Base-by-base conservation (phyloP, 2,888 invertebrate genomes). In the Alviniconcha strummeri region DNA sequence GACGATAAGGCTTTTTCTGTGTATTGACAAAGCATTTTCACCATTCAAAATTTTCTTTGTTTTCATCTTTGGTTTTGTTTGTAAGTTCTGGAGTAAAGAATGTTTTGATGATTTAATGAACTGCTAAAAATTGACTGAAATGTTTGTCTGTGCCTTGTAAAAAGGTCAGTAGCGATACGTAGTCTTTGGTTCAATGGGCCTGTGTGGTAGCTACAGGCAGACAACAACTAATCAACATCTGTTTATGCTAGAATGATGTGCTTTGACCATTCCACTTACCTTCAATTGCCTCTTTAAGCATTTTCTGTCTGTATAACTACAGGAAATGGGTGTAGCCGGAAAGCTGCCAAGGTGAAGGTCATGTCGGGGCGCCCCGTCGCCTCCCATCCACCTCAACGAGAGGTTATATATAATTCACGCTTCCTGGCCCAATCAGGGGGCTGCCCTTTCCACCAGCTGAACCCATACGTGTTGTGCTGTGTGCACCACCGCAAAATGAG, bases 311-410 rank as follows among this genome's bases (percentile, higher is more conserved):
- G 82, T 87, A 84, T 85, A 84, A 84, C 86, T 80, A 78, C 88
- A 89, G 89, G 90, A 88, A 86, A 87, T 89, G 89, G 89, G 88
- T 89, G 89, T 90, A 89, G 88, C 84, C 88, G 17, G 78, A 81
- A 81, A 78, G 80, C 82, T 57, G 82, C 79, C 80, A 64, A 67
- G 80, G 69, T 83, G 80, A 83, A 80, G 79, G 69, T 80, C 82
- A 75, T 74, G 82, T 79, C 83, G 69, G 80, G 82, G 82, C 72
- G 80, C 74, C 71, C 56, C 75, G 56, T 5, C 52, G 67, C 75
- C 80, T 80, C 75, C 60, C 80, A 52, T 69, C 64, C 82, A 83
- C 85, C 86, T 85, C 84, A 19, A 72, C 79, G 64, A 78, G 86
- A 86, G 86, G 86, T 86, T 86, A 86, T 84, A 82, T 15, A 36